Conservation (phyloP, 2,797 vertebrate genomes). For the Myiotriccus ornatus region DNA sequence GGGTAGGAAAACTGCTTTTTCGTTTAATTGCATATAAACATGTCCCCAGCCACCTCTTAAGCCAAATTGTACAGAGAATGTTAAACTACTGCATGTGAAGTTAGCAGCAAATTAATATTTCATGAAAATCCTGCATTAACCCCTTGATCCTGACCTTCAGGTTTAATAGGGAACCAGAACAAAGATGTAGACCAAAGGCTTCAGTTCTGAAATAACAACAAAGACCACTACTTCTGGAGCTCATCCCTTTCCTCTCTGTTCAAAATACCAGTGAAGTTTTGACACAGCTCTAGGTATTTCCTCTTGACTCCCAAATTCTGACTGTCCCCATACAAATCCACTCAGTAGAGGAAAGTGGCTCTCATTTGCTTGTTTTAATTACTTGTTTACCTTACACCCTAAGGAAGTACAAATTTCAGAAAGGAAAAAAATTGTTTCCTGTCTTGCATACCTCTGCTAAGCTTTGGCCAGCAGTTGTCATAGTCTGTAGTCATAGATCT, state of each 20-base stretch:
- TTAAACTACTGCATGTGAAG: slow-evolving; percentile 50
- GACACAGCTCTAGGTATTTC: not conserved
- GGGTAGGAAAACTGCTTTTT: slow-evolving; percentile 37
- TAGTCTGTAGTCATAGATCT: not conserved
- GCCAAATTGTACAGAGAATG: slow-evolving; percentile 2
- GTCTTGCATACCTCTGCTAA: not conserved
- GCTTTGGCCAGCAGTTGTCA: not conserved
- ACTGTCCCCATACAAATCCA: not conserved
- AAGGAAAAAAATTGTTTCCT: not conserved
- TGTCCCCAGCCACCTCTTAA: slow-evolving; percentile 56
- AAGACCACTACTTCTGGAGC: not conserved
- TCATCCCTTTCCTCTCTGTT: not conserved
- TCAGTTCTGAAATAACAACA: not conserved
- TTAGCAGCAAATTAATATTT: slow-evolving; percentile 65
- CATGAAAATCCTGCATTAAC: slow-evolving; percentile 42
- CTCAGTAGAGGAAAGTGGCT: not conserved
- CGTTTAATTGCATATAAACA: slow-evolving; percentile 60
- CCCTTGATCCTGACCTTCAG: slow-evolving; percentile 43
- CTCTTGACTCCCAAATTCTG: not conserved
- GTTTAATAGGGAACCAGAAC: slow-evolving; percentile 23
- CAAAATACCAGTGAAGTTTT: not conserved
- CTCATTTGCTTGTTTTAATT: not conserved
- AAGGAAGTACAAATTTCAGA: not conserved
- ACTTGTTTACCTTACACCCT: not conserved
- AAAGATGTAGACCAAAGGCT: slow-evolving; percentile 20